Percentiles rank a stretch among this genome's conserved stretches.
Conservation (phyloP, 2,888 invertebrate genomes). For the Monoplex corrugatus region DNA sequence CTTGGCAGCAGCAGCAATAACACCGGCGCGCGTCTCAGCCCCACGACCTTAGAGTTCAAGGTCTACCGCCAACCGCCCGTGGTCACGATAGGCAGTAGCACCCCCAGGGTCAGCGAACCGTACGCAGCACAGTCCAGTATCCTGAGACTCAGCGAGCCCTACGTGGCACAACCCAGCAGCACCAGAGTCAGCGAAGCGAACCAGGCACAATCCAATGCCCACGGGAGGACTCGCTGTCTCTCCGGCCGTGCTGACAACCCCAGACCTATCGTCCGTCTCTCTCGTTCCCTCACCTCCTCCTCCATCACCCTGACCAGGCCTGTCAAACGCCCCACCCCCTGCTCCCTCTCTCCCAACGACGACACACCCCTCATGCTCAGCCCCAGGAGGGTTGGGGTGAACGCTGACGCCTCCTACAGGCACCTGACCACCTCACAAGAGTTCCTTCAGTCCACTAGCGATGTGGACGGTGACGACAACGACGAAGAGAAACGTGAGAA, state of each 20-base stretch:
- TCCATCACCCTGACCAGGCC: constrained; percentile 42
- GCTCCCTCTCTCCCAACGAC: constrained; percentile 32
- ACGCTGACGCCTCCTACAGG: too few relatives aligned
- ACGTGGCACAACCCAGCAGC: too few relatives aligned
- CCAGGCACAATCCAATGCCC: constrained; percentile 38
- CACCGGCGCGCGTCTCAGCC: constrained; percentile 26
- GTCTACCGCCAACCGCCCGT: constrained; percentile 41
- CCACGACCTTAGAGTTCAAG: constrained; percentile 39
- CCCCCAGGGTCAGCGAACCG: too few relatives aligned
- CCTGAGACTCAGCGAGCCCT: too few relatives aligned
- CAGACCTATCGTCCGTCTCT: constrained; percentile 45
- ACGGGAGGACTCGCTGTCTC: constrained; percentile 48
- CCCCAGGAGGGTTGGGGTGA: background rate
- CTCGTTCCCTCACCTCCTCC: constrained; percentile 46
- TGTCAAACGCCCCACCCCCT: constrained; percentile 34
- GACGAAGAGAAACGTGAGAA: background rate
- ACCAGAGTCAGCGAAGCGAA: too few relatives aligned
- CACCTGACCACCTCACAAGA: too few relatives aligned
- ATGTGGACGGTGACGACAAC: too few relatives aligned
- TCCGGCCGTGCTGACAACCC: constrained; percentile 31
- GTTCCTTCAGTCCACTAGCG: too few relatives aligned
- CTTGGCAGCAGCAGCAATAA: background rate
- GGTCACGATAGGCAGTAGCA: too few relatives aligned
- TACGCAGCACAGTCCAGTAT: too few relatives aligned
- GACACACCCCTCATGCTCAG: constrained; percentile 7